A percentile compares a stretch with the other conserved stretches of the same genome.
phyloP scores from a whole-genome alignment of 2,113 vertebrate genomes.

The Laticauda laticaudata region DNA sequence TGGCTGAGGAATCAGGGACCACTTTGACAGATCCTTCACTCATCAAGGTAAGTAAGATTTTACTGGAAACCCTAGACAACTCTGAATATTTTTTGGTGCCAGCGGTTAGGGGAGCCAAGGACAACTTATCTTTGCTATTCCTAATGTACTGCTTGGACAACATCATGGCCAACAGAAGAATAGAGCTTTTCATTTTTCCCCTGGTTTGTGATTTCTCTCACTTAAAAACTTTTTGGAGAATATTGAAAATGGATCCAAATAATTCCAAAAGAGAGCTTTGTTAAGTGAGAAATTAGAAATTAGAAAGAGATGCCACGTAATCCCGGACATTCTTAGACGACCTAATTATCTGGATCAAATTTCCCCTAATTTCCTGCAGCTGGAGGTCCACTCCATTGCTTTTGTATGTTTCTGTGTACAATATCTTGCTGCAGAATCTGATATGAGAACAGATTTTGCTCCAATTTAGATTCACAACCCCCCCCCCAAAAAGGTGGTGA shows the following conservation, averaged over 20 bases:
- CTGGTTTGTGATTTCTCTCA: neutral
- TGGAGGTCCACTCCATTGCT: neutral
- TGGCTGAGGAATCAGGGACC: neutral
- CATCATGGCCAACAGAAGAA: neutral
- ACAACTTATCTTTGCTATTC: neutral
- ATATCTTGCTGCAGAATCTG: neutral
- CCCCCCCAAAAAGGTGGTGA: neutral
- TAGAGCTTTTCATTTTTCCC: neutral
- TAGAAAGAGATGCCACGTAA: neutral
- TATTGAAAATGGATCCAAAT: neutral
- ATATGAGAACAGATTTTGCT: neutral
- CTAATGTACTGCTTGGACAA: neutral
- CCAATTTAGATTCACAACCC: neutral
- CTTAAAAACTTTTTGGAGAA: neutral
- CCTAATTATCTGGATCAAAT: neutral
- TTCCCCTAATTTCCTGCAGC: neutral
- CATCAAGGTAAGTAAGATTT: neutral
- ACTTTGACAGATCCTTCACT: neutral
- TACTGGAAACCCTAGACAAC: neutral
- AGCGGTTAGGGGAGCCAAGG: neutral
- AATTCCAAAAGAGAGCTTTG: neutral
- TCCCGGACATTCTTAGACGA: neutral
- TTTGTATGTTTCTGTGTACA: neutral
- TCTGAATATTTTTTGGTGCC: neutral
- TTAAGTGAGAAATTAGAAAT: neutral